Base-by-base conservation (phyloP, 2,888 invertebrate genomes). In the Drosophila leonis region DNA sequence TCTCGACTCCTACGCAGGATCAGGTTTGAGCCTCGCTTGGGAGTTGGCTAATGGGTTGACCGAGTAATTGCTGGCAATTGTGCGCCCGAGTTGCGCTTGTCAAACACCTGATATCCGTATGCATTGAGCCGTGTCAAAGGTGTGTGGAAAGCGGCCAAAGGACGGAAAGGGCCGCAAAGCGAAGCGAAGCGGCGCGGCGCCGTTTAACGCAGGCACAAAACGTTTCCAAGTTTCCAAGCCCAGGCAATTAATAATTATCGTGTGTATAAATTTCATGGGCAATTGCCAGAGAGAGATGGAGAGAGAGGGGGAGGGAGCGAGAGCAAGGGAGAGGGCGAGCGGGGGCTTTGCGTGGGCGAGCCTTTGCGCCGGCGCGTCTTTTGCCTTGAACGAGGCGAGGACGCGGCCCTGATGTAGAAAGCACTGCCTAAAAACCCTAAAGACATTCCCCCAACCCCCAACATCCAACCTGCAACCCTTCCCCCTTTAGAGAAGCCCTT, bases 91-190 rank as follows among this genome's bases (percentile, higher is more conserved):
- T 37, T 74, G 70, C 54, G 83, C 83, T 72, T 78, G 87, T 83
- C 83, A 82, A 88, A 85, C 91, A 91, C 91, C 91, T 91, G 92
- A 91, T 91, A 83, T 85, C 88, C 69, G 78, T 77, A 80, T 49
- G 83, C 90, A 90, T 80, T 90, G 72, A 86, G 86, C 85, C 90
- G 84, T 90, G 79, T 90, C 84, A 90, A 90, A 90, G 90, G 90
- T 90, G 90, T 90, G 83, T 90, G 87, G 88, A 85, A 88, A 69
- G 82, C 84, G 55, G 39, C 39, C 29, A 29, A 39, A 29, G 41
- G 55, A 37, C 37, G 39, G 29, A 27, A 35, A 27, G 54, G 54
- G 37, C 39, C 27, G 54, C 27, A 37, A 39, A 27, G 54, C 54
- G 24, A 37, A 54, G 27, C 24, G 54, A 39, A 54, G 15, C 33